phyloP scores from a whole-genome alignment of 2,797 vertebrate species.

The Urocyon cinereoargenteus region DNA sequence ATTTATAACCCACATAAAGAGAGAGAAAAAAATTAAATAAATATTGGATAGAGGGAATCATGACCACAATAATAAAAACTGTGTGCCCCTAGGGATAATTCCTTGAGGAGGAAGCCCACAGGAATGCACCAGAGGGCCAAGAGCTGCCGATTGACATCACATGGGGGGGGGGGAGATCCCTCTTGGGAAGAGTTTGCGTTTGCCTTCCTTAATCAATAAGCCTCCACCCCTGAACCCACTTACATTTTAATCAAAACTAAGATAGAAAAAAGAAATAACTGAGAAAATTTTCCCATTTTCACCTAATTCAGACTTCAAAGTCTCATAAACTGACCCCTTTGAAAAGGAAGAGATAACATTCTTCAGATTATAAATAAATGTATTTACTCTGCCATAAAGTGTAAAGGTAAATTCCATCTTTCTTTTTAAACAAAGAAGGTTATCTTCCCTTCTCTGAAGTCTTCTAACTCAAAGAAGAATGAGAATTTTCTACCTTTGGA shows the following conservation, averaged over 20 bases:
- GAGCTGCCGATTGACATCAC: not conserved
- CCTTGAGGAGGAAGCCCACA: conserved; percentile 45
- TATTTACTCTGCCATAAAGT: not conserved
- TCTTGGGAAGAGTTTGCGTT: conserved; percentile 70
- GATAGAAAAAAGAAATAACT: conserved; percentile 14
- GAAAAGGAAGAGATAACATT: not conserved
- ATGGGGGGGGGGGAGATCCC: not conserved
- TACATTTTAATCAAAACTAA: conserved; percentile 28
- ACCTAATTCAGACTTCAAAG: conserved; percentile 24
- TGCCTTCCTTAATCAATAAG: not conserved
- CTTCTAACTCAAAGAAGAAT: not conserved
- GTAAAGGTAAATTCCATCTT: not conserved
- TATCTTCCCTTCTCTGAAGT: not conserved
- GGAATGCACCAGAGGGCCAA: conserved; percentile 16
- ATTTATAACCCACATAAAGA: not conserved
- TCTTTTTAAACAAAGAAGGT: not conserved
- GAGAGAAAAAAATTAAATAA: not conserved
- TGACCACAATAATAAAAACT: conserved; percentile 67
- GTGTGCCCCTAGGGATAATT: conserved; percentile 39
- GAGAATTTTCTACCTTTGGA: not conserved
- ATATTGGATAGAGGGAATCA: not conserved
- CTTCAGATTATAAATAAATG: not conserved
- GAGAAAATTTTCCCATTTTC: conserved; percentile 45
- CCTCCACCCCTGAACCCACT: not conserved
- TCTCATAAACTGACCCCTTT: not conserved